These are phyloP conservation scores for Tetheella fluctuosa DNA, from an alignment of 2,888 invertebrate species.

Conservation along the genomic window DNA sequence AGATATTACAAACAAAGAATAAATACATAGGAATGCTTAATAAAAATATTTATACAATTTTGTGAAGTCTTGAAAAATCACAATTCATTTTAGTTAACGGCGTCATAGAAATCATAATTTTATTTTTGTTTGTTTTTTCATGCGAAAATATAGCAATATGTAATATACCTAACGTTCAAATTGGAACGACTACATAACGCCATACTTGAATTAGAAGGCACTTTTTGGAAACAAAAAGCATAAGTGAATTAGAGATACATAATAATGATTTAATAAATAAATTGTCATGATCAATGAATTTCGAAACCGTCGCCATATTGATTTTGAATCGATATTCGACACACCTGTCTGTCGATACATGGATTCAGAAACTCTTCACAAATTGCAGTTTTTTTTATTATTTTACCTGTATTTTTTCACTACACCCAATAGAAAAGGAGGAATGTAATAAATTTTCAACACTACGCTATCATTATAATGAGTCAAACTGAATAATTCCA, in stretches of 20 bases:
- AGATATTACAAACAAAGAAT: background rate
- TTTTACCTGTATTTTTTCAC: no score
- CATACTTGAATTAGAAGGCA: background rate
- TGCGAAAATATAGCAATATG: background rate
- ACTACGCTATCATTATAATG: background rate
- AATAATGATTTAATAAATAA: background rate
- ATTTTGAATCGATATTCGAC: background rate
- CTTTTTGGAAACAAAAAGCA: background rate
- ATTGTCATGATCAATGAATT: conserved; percentile 9
- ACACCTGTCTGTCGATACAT: background rate
- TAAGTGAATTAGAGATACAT: background rate
- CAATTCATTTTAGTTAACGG: background rate
- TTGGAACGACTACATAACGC: background rate
- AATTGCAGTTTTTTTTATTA: no score
- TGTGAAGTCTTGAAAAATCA: conserved; percentile 21
- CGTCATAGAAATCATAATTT: background rate
- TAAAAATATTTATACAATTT: conserved; percentile 15
- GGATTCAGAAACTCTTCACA: background rate
- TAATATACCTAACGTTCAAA: background rate
- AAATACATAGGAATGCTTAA: conserved; percentile 11
- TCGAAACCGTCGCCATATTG: conserved; percentile 5
- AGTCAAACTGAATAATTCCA: conserved; percentile 7
- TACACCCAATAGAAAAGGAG: no score
- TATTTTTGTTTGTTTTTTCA: background rate
- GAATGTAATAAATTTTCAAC: background rate